phyloP scores from a whole-genome alignment of 2,888 invertebrate species.

The Drosophila birchii region DNA sequence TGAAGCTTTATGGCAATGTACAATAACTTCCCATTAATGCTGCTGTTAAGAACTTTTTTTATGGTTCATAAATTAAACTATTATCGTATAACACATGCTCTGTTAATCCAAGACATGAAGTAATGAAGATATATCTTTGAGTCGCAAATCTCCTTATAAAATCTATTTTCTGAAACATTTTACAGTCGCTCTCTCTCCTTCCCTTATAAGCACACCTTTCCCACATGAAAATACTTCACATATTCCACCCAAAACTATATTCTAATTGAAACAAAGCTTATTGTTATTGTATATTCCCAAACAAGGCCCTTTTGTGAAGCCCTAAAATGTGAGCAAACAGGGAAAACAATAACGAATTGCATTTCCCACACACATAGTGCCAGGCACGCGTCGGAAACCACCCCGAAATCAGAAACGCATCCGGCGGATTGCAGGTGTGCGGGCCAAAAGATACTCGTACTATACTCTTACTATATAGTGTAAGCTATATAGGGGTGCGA shows the following conservation, averaged over 20 bases:
- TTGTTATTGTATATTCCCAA: constrained; percentile 6
- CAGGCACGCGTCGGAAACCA: constrained; percentile 60
- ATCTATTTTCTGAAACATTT: background rate
- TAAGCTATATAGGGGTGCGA: constrained; percentile 51
- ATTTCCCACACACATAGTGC: constrained; percentile 56
- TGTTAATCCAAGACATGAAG: background rate
- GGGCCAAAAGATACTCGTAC: constrained; percentile 10
- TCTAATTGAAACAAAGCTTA: constrained; percentile 1
- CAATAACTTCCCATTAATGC: background rate
- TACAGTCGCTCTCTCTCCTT: too few species aligned
- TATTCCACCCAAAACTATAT: background rate
- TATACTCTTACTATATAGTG: constrained; percentile 41
- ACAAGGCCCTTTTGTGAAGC: constrained; percentile 11
- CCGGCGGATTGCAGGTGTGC: constrained; percentile 33
- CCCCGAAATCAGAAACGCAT: constrained; percentile 53
- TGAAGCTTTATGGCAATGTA: background rate
- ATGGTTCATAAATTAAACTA: constrained; percentile 1
- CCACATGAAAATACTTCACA: background rate
- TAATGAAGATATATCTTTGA: background rate
- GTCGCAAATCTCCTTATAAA: too few species aligned
- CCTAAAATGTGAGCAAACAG: constrained; percentile 56
- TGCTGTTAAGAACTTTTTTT: background rate
- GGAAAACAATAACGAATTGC: constrained; percentile 67
- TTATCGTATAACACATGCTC: background rate
- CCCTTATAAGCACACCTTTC: background rate